These are phyloP conservation scores for Scaptomyza hsui DNA, from an alignment of 1,140 invertebrate species.

Conservation along the genomic window DNA sequence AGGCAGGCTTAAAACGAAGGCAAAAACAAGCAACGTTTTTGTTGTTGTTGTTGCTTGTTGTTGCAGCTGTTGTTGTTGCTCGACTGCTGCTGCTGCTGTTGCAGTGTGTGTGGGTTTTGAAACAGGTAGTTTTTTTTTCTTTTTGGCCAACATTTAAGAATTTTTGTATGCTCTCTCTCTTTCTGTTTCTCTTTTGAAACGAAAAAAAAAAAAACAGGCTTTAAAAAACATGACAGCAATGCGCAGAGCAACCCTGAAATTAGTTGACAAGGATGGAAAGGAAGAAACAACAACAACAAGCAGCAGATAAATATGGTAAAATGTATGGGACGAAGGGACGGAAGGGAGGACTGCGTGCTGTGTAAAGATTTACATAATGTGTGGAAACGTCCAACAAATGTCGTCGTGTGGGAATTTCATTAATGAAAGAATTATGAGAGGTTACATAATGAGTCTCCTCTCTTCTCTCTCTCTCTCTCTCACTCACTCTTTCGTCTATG, in stretches of 20 bases:
- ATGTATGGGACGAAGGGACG: constrained; percentile 37
- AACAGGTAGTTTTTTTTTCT: constrained; percentile 75
- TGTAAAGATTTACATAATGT: constrained; percentile 79
- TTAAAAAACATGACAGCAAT: constrained; percentile 73
- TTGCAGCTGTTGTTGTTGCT: constrained; percentile 31
- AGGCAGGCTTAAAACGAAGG: constrained; percentile 21
- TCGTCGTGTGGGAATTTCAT: constrained; percentile 78
- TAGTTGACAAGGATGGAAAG: constrained; percentile 77
- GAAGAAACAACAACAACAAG: constrained; percentile 32
- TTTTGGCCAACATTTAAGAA: constrained; percentile 77
- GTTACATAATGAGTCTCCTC: constrained; percentile 82
- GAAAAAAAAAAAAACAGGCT: constrained; percentile 77
- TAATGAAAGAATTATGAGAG: constrained; percentile 82
- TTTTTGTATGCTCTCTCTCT: constrained; percentile 3
- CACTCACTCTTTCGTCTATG: no score
- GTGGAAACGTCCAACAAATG: constrained; percentile 46
- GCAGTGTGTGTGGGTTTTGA: constrained; percentile 71
- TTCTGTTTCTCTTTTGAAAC: neutral
- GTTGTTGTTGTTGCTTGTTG: constrained; percentile 20
- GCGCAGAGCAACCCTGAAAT: constrained; percentile 70
- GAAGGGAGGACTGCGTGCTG: constrained; percentile 66
- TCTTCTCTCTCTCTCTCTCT: constrained; percentile 11
- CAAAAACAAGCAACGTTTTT: constrained; percentile 55
- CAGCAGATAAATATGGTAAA: constrained; percentile 31
- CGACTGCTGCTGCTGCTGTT: constrained; percentile 36